A percentile compares a stretch with the other conserved stretches of the same genome.
These are phyloP conservation scores for Psittacula derbiana DNA, from an alignment of 2,797 vertebrate genomes.

Conservation along the genomic window DNA sequence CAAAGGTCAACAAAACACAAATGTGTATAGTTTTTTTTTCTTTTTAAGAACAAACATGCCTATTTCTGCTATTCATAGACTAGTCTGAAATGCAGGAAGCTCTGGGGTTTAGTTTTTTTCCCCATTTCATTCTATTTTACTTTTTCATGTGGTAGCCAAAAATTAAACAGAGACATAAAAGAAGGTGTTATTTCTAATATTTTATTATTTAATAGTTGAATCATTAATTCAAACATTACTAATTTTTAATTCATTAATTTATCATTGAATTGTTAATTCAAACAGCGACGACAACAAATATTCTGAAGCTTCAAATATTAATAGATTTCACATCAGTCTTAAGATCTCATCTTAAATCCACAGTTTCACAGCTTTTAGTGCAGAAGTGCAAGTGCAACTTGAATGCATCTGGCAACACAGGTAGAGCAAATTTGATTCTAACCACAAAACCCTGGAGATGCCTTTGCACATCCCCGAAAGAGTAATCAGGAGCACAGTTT, in stretches of 20 bases:
- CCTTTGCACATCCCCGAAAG: not conserved
- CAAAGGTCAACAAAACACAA: not conserved
- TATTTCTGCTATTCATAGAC: not conserved
- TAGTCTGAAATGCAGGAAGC: not conserved
- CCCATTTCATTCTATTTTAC: not conserved
- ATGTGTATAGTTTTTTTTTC: fast-evolving
- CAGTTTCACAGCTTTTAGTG: not conserved
- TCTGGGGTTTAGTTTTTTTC: not conserved
- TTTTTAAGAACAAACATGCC: not conserved
- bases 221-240: not conserved
- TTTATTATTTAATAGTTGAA: not conserved
- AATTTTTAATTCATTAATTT: not conserved
- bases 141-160: not conserved
- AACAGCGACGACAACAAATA: not conserved
- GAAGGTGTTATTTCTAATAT: not conserved
- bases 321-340: not conserved
- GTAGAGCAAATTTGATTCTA: not conserved
- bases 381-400: not conserved
- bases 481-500: not conserved
- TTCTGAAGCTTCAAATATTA: not conserved
- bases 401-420: not conserved
- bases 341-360: not conserved
- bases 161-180: not conserved
- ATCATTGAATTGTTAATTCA: not conserved
- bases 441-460: not conserved